Conservation (phyloP, 1,140 invertebrate species). For the Brachionus calyciflorus region DNA sequence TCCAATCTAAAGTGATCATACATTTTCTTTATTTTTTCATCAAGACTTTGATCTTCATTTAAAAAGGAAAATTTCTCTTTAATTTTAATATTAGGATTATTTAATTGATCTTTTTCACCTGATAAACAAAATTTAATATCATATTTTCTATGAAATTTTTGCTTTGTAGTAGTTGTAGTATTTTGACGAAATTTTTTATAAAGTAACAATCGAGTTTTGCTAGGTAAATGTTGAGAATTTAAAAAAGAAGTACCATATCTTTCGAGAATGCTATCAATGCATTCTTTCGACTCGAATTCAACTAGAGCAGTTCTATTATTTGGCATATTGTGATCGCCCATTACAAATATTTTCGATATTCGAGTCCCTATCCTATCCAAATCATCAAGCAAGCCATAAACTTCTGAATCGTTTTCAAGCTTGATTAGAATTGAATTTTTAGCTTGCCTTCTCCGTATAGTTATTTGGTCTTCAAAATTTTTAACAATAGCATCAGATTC, state of each 20-base stretch:
- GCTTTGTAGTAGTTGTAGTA: background rate
- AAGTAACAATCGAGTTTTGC: background rate
- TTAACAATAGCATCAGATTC: background rate
- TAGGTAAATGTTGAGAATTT: background rate
- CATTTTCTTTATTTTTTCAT: background rate
- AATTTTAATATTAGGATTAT: background rate
- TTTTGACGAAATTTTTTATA: background rate
- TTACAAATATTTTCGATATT: background rate
- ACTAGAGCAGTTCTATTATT: constrained; percentile 8
- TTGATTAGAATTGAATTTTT: constrained; percentile 26
- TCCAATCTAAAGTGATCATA: constrained; percentile 26
- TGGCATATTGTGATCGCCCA: background rate
- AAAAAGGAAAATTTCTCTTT: constrained; percentile 28
- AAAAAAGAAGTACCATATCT: constrained; percentile 9
- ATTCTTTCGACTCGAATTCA: background rate
- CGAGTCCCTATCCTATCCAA: background rate
- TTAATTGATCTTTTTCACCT: background rate
- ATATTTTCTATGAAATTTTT: background rate
- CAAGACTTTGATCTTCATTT: background rate
- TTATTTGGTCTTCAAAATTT: constrained; percentile 20
- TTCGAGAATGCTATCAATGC: background rate
- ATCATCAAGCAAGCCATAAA: background rate
- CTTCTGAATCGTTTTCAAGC: constrained; percentile 2
- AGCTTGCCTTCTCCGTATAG: background rate
- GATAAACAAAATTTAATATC: background rate